Conservation (phyloP, 2,888 invertebrate genomes). For the Tolmerus cingulatus region DNA sequence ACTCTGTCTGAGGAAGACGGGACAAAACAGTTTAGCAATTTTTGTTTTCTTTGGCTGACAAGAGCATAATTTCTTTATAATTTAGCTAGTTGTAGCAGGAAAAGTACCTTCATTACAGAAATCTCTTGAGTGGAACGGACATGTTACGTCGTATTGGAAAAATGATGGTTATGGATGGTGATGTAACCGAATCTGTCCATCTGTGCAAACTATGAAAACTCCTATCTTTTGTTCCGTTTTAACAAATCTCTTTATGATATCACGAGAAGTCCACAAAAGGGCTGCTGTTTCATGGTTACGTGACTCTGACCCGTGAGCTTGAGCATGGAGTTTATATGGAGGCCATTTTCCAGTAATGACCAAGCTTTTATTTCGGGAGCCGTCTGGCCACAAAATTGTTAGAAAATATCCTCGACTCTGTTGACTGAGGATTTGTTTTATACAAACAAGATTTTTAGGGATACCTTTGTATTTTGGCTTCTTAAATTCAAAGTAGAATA, state of each 20-base stretch:
- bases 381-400: background rate
- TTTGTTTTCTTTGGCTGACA: background rate
- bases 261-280: background rate
- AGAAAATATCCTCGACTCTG: background rate
- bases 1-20: background rate
- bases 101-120: constrained; percentile 14
- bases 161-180: background rate
- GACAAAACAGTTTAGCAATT: background rate
- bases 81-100: background rate
- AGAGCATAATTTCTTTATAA: background rate
- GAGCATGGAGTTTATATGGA: background rate
- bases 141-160: background rate
- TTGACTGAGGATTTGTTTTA: background rate
- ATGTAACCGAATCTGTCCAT: background rate
- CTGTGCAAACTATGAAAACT: background rate
- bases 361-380: background rate
- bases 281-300: background rate
- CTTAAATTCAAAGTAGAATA: background rate
- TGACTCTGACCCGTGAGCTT: background rate
- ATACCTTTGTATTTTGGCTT: background rate
- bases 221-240: background rate
- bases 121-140: background rate
- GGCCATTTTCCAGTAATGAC: background rate
- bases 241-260: background rate
- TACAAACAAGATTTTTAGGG: background rate